Evolutionary conservation across 2,797 vertebrate species (phyloP).

Genomic region (Coregonus sp.): DNA sequence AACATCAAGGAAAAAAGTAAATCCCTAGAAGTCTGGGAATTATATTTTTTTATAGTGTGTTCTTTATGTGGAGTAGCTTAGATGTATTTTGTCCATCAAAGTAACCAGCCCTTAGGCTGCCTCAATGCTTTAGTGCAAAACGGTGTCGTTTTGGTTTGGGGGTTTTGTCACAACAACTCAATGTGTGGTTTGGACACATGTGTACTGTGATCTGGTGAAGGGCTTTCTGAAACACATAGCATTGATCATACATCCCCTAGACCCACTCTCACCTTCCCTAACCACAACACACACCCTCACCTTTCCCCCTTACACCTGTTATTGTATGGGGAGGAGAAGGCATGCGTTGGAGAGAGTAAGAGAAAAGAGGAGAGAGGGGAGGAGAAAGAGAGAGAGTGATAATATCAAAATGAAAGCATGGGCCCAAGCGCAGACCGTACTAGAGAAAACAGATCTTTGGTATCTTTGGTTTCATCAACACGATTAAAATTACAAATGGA

Average conservation of each 20-base stretch:
- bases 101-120: background rate
- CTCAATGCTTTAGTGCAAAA: conserved; percentile 9
- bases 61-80: background rate
- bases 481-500: conserved; percentile 98
- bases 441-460: conserved; percentile 90
- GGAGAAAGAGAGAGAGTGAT: conserved; percentile 31
- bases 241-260: conserved; percentile 25
- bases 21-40: background rate
- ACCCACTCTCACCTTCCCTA: too few species aligned
- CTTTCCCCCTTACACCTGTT: conserved; percentile 46
- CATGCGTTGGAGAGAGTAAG: conserved; percentile 24
- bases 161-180: background rate
- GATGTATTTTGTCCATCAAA: background rate
- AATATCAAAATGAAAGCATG: conserved; percentile 71
- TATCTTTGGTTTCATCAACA: conserved; percentile 99
- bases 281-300: background rate
- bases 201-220: conserved; percentile 20
- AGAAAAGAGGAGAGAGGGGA: conserved; percentile 20
- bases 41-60: too few species aligned
- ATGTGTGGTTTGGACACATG: conserved; percentile 6
- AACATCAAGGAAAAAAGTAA: background rate
- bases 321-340: conserved; percentile 58
- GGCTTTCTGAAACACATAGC: conserved; percentile 26
- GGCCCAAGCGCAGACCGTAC: conserved; percentile 87
- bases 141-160: background rate